Evolutionary conservation across 92 coral and sea anemone species (phyloP), one percentile per base, ranked within the genome.

Genomic region (Micromussa lordhowensis): DNA sequence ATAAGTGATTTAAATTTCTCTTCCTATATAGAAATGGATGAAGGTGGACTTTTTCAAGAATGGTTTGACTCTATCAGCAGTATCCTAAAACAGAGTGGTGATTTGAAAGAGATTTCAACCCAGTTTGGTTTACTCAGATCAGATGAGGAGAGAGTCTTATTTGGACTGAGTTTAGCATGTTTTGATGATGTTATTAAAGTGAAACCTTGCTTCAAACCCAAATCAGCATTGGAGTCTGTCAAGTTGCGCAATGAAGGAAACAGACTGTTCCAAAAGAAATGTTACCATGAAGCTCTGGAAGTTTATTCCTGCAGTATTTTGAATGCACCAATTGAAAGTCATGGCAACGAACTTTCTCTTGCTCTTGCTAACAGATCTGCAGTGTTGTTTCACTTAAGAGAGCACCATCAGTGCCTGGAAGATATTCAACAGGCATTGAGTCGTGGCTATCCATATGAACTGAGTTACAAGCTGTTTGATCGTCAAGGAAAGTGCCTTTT

Each of bases 281-380:
- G 77, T 48, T 90, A 83, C 77, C 44, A 8, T 31, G 82, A 93
- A 83, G 95, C 98, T 44, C 85, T 95, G n/a, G 73, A 78, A 36
- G 82, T 83, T 51, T 97, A 97, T 85, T 94, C 95, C 18, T 88
- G 89, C 54, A 95, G 98, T 79, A 88, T 97, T 31, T 68, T 92
- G 35, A 77, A 78, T 54, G 98, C 98, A 8, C 96, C 98, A 2
- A 44, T 79, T 26, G 77, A 59, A 11, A 49, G 89, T 29, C 91
- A 86, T 4, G 92, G 91, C 55, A 88, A 77, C 72, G 94, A 95
- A 64, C 79, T 92, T 12, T 81, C 99, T 15, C 93, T 95, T 82
- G 99, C 98, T 34, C 87, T 89, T 91, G 99, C 99, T 26, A 97
- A 97, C 76, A 94, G 97, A 68, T 97, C 99, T 57, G 99, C 99